These are phyloP conservation scores for Phainopepla nitens DNA, from an alignment of 2,113 vertebrate genomes.

Conservation along the genomic window DNA sequence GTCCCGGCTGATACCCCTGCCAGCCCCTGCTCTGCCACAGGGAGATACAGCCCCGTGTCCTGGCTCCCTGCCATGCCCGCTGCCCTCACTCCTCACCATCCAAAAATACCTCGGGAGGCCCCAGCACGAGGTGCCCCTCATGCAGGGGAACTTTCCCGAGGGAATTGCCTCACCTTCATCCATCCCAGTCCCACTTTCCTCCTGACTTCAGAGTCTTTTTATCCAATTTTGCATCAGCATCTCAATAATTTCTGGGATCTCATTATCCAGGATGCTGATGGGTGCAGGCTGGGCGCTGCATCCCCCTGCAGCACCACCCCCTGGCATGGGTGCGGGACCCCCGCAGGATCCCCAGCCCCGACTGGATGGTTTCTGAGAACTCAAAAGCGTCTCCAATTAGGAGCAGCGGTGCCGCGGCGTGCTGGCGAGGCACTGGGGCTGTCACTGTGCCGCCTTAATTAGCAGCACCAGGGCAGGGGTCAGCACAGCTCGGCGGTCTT, in stretches of 20 bases:
- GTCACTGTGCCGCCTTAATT: slow-evolving; percentile 93
- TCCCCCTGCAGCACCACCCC: neutral
- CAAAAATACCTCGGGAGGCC: neutral
- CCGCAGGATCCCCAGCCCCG: neutral
- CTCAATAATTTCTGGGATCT: neutral
- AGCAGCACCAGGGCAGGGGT: slow-evolving; percentile 88
- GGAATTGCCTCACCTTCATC: neutral
- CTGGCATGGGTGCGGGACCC: neutral
- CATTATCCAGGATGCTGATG: rapidly evolving
- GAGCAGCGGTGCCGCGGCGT: slow-evolving; percentile 78
- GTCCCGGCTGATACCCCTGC: neutral
- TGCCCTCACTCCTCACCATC: neutral
- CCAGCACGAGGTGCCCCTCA: neutral
- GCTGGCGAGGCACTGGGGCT: slow-evolving; percentile 84
- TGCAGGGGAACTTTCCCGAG: rapidly evolving
- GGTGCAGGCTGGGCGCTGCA: neutral
- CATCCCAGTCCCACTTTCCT: neutral
- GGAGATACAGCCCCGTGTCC: neutral
- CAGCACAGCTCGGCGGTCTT: slow-evolving; percentile 79
- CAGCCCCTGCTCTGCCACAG: neutral
- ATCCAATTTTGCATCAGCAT: neutral
- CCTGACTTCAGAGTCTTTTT: neutral
- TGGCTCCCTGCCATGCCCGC: neutral
- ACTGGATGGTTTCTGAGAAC: slow-evolving; percentile 56
- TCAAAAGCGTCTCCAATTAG: slow-evolving; percentile 85